Percentiles rank a stretch among this genome's conserved stretches.
Conservation (phyloP, 2,888 invertebrate genomes). For the Sminthurinus aureus region DNA sequence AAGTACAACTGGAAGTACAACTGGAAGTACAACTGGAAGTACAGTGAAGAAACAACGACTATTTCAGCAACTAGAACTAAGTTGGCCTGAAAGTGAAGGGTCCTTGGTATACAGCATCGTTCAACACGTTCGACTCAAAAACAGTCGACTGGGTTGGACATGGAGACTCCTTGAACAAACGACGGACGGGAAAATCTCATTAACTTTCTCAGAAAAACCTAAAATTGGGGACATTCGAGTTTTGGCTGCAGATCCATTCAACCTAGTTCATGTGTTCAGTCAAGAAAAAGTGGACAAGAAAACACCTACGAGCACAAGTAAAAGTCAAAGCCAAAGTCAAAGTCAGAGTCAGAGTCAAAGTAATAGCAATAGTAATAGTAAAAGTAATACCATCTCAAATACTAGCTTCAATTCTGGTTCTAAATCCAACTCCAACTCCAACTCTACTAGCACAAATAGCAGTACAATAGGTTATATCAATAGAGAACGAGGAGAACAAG, state of each 20-base stretch:
- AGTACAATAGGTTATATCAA: background rate
- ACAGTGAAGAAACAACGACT: background rate
- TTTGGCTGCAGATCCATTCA: conserved; percentile 32
- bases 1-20: too few species aligned
- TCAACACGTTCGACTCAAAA: conserved; percentile 40
- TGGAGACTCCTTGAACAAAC: conserved; percentile 43
- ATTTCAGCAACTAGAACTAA: conserved; percentile 29
- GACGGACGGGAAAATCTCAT: conserved; percentile 37
- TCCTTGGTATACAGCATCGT: conserved; percentile 39
- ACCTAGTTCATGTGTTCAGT: conserved; percentile 41
- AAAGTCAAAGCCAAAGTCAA: background rate
- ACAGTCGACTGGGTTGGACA: conserved; percentile 37
- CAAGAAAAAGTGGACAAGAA: conserved; percentile 22
- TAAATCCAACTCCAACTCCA: too few species aligned
- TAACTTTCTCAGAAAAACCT: conserved; percentile 40
- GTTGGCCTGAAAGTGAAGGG: conserved; percentile 37
- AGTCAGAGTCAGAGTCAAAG: too few species aligned
- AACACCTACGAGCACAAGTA: background rate
- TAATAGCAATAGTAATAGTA: too few species aligned
- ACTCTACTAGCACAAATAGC: too few species aligned
- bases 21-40: too few species aligned
- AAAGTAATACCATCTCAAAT: too few species aligned
- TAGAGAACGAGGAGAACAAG: background rate
- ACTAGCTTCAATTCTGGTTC: too few species aligned
- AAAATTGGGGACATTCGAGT: conserved; percentile 43